Conservation (phyloP, 1,140 invertebrate species). For the Tribolium madens region DNA sequence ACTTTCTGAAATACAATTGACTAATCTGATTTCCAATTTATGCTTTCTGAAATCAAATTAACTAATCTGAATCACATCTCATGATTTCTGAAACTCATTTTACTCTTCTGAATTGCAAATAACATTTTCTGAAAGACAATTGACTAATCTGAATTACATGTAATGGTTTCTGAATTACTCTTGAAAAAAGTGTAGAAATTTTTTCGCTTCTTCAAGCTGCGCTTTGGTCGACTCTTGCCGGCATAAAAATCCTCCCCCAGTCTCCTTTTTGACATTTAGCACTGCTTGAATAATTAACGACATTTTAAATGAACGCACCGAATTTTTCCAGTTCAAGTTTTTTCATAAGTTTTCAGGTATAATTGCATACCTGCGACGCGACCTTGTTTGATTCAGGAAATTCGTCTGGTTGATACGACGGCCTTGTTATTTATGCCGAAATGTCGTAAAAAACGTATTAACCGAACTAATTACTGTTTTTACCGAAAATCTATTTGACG, state of each 20-base stretch:
- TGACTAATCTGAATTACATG: no score
- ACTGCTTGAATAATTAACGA: conserved; percentile 19
- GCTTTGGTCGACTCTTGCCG: neutral
- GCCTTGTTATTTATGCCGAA: conserved; percentile 34
- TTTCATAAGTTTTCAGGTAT: conserved; percentile 32
- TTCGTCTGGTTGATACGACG: conserved; percentile 34
- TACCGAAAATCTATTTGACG: conserved; percentile 22
- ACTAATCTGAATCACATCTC: no score
- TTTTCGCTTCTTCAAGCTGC: no score
- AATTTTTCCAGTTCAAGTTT: conserved; percentile 31
- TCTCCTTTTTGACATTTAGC: conserved; percentile 19
- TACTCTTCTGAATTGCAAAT: no score
- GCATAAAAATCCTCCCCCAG: neutral
- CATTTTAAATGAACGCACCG: conserved; percentile 33
- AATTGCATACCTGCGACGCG: conserved; percentile 15
- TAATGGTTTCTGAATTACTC: no score
- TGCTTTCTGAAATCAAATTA: no score
- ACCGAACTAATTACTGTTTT: conserved; percentile 27
- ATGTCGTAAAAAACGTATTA: conserved; percentile 36
- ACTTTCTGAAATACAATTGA: no score
- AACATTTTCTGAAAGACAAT: no score
- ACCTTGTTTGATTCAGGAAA: conserved; percentile 35
- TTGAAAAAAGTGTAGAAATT: no score
- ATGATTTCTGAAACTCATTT: no score
- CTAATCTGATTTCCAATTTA: no score